Evolutionary conservation across 2,797 vertebrate genomes (phyloP).

Genomic region (Spondyliosoma cantharus): DNA sequence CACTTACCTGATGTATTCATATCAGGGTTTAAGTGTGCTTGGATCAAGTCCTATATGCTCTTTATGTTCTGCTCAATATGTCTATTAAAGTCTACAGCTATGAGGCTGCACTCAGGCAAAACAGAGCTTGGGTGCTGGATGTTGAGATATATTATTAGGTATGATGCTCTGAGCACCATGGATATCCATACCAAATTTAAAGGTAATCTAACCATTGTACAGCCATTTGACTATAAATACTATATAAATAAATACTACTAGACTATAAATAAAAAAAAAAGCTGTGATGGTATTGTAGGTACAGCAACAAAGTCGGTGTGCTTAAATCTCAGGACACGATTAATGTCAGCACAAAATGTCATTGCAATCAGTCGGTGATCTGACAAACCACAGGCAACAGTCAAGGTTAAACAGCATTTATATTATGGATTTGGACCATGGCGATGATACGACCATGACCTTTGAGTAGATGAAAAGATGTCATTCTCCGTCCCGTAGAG

Average conservation of each 20-base stretch:
- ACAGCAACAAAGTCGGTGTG: not conserved
- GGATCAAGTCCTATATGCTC: not conserved
- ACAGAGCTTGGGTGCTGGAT: not conserved
- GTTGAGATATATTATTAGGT: too few species aligned
- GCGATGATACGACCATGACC: conserved; percentile 29
- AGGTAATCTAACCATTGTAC: not conserved
- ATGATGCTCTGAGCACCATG: too few species aligned
- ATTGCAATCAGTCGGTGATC: not conserved
- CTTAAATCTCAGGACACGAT: not conserved
- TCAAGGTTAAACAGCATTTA: conserved; percentile 18
- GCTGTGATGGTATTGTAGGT: not conserved
- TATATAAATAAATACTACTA: too few species aligned
- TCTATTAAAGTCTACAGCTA: not conserved
- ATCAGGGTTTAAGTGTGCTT: conserved; percentile 13
- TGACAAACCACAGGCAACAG: not conserved
- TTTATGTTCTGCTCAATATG: not conserved
- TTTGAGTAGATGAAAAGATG: conserved; percentile 29
- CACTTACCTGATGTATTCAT: conserved; percentile 15
- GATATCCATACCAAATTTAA: not conserved
- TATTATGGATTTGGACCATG: not conserved
- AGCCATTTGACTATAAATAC: too few species aligned
- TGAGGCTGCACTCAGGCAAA: not conserved
- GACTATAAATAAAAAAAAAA: too few species aligned
- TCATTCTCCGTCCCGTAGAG: not conserved
- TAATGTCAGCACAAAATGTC: not conserved